Evolutionary conservation across 2,797 vertebrate species (phyloP), one percentile per base, ranked within the genome.

Genomic region (Sebastes glaucus): DNA sequence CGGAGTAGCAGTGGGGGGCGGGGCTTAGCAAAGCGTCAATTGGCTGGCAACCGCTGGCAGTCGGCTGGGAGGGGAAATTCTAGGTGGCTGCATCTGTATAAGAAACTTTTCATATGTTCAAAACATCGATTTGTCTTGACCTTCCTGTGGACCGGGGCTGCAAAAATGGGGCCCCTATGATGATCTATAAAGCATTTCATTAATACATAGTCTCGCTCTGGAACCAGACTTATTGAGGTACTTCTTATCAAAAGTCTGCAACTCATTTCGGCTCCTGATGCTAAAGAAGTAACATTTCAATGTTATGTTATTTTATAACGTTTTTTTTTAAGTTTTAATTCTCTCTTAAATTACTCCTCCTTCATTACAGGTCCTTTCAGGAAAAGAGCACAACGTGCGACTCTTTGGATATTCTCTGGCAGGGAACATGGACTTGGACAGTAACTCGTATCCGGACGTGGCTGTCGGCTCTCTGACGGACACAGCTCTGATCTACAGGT

Each of bases 341-440:
- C 5, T 30, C 11, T 71, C 25, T 66, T 38, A 9, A 9, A 55
- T 14, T 4, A 3, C 25, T 32, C 7, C 2, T 53, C 27, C 11
- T 53, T 91, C 4, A 63, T 78, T 56, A 78, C 89, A 99, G 99
- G 90, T 97, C 91, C 96, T 99, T 10, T 95, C 97, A 88, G 97
- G 97, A 22, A 95, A 91, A 81, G 85, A 95, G 35, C 92, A 95
- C 86, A 93, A 92, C 49, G 92, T 96, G 16, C 88, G 5, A 16
- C 96, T 95, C 53, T 99, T 99, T 92, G 99, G 99, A 69, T 99
- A 99, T 89, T 99, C 98, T 71, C 91, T 99, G 92, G 97, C 97
- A 74, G 99, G 98, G 84, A 97, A 98, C 89, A 97, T 99, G 97
- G 99, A 99, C 91, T 90, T 99, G 89, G 99, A 99, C 85, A 88